Conservation (phyloP, 2,113 vertebrate genomes). For the Chitala chitala region DNA sequence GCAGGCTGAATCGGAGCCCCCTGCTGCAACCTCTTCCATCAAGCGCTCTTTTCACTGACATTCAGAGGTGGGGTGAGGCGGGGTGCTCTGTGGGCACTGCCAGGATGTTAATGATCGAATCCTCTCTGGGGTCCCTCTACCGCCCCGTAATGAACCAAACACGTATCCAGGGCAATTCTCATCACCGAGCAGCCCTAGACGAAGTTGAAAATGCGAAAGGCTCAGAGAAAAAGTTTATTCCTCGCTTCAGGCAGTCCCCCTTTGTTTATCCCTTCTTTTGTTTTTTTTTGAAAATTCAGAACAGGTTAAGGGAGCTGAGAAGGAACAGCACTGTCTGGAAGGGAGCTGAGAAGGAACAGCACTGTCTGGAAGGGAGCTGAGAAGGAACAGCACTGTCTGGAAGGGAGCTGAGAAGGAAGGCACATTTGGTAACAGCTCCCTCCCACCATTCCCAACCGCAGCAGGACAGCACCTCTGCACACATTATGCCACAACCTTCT, state of each 20-base stretch:
- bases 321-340: neutral
- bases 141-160: neutral
- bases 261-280: neutral
- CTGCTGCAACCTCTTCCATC: neutral
- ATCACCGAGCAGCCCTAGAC: neutral
- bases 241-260: neutral
- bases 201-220: neutral
- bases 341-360: neutral
- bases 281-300: neutral
- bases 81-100: neutral
- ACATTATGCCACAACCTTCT: neutral
- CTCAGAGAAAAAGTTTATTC: neutral
- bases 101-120: conserved; percentile 6
- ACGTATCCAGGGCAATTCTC: neutral
- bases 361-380: neutral
- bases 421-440: no score
- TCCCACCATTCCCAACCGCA: no score
- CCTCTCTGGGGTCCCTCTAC: neutral
- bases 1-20: neutral
- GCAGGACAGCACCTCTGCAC: neutral
- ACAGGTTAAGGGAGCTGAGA: neutral
- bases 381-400: neutral
- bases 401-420: neutral
- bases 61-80: neutral
- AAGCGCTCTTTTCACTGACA: neutral